A percentile compares a stretch with the other conserved stretches of the same genome.
Evolutionary conservation across 2,113 vertebrate genomes (phyloP).

Genomic region (Mohoua ochrocephala): DNA sequence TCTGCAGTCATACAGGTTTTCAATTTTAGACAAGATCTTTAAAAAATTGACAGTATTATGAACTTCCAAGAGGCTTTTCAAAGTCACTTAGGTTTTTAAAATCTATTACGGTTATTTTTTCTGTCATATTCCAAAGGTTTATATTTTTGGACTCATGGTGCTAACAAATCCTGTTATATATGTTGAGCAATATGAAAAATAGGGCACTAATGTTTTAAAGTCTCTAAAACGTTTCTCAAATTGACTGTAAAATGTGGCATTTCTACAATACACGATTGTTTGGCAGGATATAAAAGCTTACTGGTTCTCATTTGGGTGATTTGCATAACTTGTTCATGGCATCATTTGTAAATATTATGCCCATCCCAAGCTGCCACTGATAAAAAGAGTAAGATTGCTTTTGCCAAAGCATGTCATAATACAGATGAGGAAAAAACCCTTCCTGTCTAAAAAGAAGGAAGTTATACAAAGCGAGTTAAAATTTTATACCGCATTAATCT

Average conservation of each 20-base stretch:
- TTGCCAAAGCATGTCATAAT: background rate
- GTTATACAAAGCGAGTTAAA: background rate
- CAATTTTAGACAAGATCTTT: slow-evolving; percentile 59
- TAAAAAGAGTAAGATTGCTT: slow-evolving; percentile 32
- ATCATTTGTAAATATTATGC: slow-evolving; percentile 63
- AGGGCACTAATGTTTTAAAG: slow-evolving; percentile 46
- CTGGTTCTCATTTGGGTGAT: slow-evolving; percentile 53
- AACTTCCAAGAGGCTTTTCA: slow-evolving; percentile 43
- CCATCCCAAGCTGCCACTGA: slow-evolving; percentile 30
- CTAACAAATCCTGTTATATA: background rate
- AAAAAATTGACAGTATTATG: slow-evolving; percentile 32
- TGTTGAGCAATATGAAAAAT: slow-evolving; percentile 35
- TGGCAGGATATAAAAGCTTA: slow-evolving; percentile 53
- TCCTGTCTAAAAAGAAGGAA: background rate
- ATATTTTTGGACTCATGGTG: background rate
- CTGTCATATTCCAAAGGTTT: background rate
- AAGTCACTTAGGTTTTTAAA: slow-evolving; percentile 48
- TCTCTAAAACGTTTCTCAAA: slow-evolving; percentile 46
- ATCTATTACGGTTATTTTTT: background rate
- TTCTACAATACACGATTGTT: slow-evolving; percentile 1
- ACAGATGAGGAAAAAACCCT: background rate
- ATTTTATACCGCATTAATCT: slow-evolving; percentile 16
- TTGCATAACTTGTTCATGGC: slow-evolving; percentile 57
- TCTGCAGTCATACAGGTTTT: slow-evolving; percentile 26
- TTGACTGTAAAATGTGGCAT: slow-evolving; percentile 57